A percentile compares a stretch with the other conserved stretches of the same genome.
Conservation (phyloP, 2,113 vertebrate genomes). For the Himantopus leucocephalus region DNA sequence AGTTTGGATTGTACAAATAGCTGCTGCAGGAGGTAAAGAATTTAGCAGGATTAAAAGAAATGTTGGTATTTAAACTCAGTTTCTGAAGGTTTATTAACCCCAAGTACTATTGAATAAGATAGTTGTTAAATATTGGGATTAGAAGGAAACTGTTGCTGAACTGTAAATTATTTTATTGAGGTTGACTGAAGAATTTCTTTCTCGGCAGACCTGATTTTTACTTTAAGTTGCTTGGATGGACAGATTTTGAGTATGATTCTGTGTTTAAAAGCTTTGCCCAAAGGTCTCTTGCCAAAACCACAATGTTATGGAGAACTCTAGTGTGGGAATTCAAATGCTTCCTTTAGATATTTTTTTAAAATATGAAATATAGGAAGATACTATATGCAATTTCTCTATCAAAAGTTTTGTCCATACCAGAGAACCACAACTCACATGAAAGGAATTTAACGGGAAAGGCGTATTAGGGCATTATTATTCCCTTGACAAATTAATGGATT, state of each 20-base stretch:
- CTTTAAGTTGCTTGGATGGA: background rate
- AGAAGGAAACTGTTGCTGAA: background rate
- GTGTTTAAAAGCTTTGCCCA: background rate
- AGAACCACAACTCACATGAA: background rate
- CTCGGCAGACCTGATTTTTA: background rate
- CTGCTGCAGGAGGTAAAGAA: background rate
- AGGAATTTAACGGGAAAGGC: constrained; percentile 54
- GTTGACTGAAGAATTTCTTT: background rate
- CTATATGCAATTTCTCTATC: background rate
- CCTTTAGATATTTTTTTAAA: background rate
- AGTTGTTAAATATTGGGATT: background rate
- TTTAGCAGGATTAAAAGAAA: background rate
- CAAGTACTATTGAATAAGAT: background rate
- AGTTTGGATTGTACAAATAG: background rate
- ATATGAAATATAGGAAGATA: background rate
- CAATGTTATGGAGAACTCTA: background rate
- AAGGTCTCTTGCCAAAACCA: background rate
- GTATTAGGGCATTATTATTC: constrained; percentile 31
- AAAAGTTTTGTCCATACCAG: constrained; percentile 21
- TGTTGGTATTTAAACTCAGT: background rate
- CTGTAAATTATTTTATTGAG: background rate
- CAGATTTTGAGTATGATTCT: background rate
- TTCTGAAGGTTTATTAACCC: background rate
- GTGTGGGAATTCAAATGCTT: background rate
- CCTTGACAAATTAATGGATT: constrained; percentile 42